phyloP scores from a whole-genome alignment of 2,797 vertebrate genomes.

The Taeniopygia guttata region DNA sequence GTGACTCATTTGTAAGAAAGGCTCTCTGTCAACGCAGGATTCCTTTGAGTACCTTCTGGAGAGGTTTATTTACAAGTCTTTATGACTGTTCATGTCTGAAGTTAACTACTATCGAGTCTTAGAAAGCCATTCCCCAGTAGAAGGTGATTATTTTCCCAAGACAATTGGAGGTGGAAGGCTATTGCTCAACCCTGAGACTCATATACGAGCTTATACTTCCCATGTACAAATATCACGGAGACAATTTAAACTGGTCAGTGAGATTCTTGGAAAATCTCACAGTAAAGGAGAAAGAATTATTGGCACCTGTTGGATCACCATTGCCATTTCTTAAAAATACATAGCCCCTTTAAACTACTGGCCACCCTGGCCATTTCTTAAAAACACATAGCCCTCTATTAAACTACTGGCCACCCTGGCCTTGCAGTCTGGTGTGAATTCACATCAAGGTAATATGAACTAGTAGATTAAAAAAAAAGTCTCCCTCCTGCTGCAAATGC shows the following conservation, averaged over 20 bases:
- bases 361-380: not conserved
- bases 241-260: not conserved
- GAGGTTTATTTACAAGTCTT: not conserved
- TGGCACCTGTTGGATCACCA: not conserved
- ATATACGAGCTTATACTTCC: not conserved
- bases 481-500: not conserved
- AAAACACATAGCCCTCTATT: constrained; percentile 28
- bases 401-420: not conserved
- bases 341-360: not conserved
- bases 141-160: not conserved
- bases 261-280: not conserved
- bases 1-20: not conserved
- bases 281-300: not conserved
- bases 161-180: not conserved
- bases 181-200: not conserved
- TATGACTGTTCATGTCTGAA: not conserved
- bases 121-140: not conserved
- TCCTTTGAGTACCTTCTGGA: not conserved
- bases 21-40: not conserved
- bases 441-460: constrained; percentile 23
- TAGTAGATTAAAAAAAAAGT: not conserved
- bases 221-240: accelerated
- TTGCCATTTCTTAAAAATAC: constrained; percentile 34
- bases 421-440: constrained; percentile 23
- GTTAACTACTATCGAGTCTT: not conserved